Conservation (phyloP, 2,888 invertebrate genomes). For the Drosophila setosimentum region DNA sequence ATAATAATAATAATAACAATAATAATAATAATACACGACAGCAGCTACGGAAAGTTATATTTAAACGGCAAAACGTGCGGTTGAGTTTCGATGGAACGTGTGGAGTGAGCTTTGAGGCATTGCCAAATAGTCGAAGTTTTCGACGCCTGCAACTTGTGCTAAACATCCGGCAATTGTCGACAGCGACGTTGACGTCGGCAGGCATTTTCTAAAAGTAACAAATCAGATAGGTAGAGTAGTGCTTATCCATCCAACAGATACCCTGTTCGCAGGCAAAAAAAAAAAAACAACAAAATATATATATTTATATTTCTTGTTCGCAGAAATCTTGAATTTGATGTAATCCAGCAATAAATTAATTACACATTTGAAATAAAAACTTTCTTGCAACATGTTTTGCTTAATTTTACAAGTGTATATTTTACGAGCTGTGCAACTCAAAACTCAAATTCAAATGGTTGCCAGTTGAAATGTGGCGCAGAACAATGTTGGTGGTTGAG, state of each 20-base stretch:
- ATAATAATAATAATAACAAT: constrained; percentile 39
- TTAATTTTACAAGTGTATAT: neutral
- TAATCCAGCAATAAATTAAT: neutral
- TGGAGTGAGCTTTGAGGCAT: constrained; percentile 1
- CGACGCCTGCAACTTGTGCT: constrained; percentile 55
- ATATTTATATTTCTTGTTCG: neutral
- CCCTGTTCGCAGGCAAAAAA: neutral
- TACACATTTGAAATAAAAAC: constrained; percentile 11
- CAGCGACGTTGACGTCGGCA: constrained; percentile 52
- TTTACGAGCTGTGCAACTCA: constrained; percentile 21
- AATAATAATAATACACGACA: constrained; percentile 58
- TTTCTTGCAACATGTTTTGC: neutral
- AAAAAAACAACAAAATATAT: no score
- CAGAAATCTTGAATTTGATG: neutral
- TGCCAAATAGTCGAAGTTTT: constrained; percentile 40
- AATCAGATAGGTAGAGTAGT: constrained; percentile 5
- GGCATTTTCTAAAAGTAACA: constrained; percentile 64
- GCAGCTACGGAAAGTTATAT: constrained; percentile 56
- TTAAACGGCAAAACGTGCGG: constrained; percentile 27
- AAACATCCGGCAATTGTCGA: constrained; percentile 69
- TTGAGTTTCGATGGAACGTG: neutral
- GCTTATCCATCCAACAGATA: neutral
- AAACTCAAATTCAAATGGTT: constrained; percentile 32
- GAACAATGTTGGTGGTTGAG: neutral
- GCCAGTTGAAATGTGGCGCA: constrained; percentile 23